phyloP scores from a whole-genome alignment of 2,113 vertebrate species.

The Hystrix brachyura region DNA sequence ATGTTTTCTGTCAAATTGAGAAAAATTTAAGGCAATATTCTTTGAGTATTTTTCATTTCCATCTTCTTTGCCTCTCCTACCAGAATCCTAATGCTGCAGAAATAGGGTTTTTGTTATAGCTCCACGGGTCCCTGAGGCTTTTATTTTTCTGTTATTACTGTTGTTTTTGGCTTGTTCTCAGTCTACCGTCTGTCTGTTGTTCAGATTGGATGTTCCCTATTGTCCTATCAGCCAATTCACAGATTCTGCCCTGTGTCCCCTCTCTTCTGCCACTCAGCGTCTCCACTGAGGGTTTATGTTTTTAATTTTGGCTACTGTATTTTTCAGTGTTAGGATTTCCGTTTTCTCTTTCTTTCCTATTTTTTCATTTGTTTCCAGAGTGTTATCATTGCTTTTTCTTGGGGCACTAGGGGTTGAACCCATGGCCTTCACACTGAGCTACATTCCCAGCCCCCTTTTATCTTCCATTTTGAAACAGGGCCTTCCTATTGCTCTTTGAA shows the following conservation, averaged over 20 bases:
- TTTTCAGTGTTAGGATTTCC: background rate
- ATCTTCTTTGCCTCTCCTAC: background rate
- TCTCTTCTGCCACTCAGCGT: accelerated
- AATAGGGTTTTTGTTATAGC: background rate
- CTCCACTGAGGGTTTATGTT: background rate
- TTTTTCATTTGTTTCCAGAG: background rate
- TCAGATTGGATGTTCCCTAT: background rate
- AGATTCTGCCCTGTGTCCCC: background rate
- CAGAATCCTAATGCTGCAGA: background rate
- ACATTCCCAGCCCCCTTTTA: background rate
- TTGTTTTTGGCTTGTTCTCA: background rate
- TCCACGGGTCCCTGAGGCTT: background rate
- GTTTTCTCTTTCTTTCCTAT: background rate
- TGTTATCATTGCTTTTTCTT: background rate
- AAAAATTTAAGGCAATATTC: background rate
- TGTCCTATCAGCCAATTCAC: background rate
- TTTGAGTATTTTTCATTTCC: background rate
- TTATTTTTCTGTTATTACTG: background rate
- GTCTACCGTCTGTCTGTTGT: background rate
- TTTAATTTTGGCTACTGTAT: background rate
- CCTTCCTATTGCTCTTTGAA: background rate
- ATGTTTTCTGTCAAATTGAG: background rate
- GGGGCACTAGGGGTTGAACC: background rate
- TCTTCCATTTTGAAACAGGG: background rate
- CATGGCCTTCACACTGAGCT: background rate